Conservation (phyloP, 1,140 invertebrate species). For the Spodoptera frugiperda region DNA sequence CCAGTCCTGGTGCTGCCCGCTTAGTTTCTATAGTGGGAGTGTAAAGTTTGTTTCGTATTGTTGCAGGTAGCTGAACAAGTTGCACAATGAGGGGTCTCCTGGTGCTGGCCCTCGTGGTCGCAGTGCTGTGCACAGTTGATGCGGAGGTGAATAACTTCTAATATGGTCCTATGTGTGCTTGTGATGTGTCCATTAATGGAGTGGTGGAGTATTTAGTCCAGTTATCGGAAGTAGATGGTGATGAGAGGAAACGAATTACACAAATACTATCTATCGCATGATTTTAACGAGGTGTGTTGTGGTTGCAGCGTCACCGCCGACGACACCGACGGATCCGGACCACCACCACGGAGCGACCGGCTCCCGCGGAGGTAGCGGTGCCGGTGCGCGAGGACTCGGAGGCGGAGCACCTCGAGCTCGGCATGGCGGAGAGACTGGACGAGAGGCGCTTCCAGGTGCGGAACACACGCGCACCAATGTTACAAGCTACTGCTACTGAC, state of each 20-base stretch:
- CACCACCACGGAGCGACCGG: conserved; percentile 63
- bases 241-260: too few species aligned
- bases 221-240: background rate
- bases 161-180: too few species aligned
- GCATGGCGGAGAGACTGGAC: conserved; percentile 74
- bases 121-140: conserved; percentile 67
- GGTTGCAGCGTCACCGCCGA: conserved; percentile 58
- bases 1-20: background rate
- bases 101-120: conserved; percentile 70
- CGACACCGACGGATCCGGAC: conserved; percentile 69
- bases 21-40: background rate
- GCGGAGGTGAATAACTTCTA: conserved; percentile 60
- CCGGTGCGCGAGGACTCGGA: conserved; percentile 60
- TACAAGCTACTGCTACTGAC: background rate
- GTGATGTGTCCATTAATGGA: too few species aligned
- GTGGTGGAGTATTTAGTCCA: background rate
- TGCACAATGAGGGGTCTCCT: conserved; percentile 71
- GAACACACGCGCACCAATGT: background rate
- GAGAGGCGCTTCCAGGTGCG: conserved; percentile 78
- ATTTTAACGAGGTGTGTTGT: background rate
- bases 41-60: background rate
- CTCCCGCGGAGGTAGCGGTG: conserved; percentile 50
- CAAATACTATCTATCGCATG: background rate
- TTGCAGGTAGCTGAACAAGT: conserved; percentile 54
- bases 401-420: conserved; percentile 75